phyloP scores from a whole-genome alignment of 2,888 invertebrate genomes.

The Nephrotoma flavescens region DNA sequence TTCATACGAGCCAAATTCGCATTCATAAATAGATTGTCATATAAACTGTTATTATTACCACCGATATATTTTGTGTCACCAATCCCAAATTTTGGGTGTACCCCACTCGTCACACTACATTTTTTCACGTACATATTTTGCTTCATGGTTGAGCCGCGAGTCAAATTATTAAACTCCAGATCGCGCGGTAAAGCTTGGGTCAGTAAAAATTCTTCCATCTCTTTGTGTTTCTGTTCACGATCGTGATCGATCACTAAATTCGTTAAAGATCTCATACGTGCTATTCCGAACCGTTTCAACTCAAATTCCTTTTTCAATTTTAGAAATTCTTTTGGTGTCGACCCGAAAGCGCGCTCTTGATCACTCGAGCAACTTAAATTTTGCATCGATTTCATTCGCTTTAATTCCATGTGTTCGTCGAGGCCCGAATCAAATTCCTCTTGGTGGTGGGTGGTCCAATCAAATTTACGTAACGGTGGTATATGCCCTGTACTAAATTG shows the following conservation, averaged over 20 bases:
- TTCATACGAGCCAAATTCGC: constrained; percentile 24
- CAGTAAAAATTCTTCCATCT: constrained; percentile 19
- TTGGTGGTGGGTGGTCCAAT: background rate
- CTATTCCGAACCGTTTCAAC: constrained; percentile 8
- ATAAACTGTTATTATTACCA: constrained; percentile 16
- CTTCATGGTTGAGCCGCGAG: background rate
- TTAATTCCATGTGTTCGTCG: constrained; percentile 22
- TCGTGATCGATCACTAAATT: constrained; percentile 25
- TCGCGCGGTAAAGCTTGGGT: background rate
- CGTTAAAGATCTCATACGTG: constrained; percentile 24
- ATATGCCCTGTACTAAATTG: constrained; percentile 7
- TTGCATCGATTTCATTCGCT: constrained; percentile 30
- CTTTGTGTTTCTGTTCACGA: constrained; percentile 22
- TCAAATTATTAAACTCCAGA: constrained; percentile 1
- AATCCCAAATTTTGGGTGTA: constrained; percentile 20
- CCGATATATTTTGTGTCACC: constrained; percentile 33
- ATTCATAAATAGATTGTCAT: background rate
- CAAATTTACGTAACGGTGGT: background rate
- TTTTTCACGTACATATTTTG: background rate
- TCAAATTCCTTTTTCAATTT: constrained; percentile 12
- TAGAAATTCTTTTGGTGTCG: constrained; percentile 11
- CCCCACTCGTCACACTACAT: background rate
- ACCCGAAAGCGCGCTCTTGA: constrained; percentile 9
- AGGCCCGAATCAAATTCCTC: constrained; percentile 25
- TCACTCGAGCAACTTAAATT: constrained; percentile 20